phyloP scores from a whole-genome alignment of 2,797 vertebrate genomes.

The Mallotus villosus region DNA sequence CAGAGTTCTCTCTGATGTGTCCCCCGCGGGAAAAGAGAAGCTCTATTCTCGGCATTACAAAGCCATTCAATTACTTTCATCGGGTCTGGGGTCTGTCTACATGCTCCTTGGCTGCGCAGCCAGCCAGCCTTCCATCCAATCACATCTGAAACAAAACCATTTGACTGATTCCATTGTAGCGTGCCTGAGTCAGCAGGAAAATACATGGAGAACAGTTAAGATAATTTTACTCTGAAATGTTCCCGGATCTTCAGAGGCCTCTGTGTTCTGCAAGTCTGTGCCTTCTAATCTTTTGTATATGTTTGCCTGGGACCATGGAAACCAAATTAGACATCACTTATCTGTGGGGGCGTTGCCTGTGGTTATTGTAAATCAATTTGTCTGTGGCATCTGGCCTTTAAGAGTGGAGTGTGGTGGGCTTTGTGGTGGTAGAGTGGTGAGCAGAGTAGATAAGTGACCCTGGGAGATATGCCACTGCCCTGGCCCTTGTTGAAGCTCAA shows the following conservation, averaged over 20 bases:
- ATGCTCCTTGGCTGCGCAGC: conserved; percentile 8
- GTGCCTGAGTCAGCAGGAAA: conserved; percentile 4
- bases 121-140: background rate
- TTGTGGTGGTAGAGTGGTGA: conserved; percentile 9
- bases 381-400: conserved; percentile 11
- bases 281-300: conserved; percentile 3
- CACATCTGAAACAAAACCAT: conserved; percentile 17
- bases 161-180: conserved; percentile 18
- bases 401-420: background rate
- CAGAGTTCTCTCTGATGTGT: conserved; percentile 37
- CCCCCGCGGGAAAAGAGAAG: conserved; percentile 12
- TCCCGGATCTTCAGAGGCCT: background rate
- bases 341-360: conserved; percentile 2
- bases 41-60: conserved; percentile 33
- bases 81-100: conserved; percentile 2
- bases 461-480: background rate
- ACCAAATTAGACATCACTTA: background rate
- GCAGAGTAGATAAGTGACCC: conserved; percentile 5
- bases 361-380: conserved; percentile 14
- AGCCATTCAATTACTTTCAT: conserved; percentile 41
- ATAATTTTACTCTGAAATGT: background rate
- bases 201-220: background rate
- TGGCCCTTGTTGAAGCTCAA: background rate
- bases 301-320: background rate
- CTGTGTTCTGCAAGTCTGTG: background rate